These are phyloP conservation scores for Gobionotothen gibberifrons DNA, from an alignment of 2,797 vertebrate genomes.

Conservation along the genomic window DNA sequence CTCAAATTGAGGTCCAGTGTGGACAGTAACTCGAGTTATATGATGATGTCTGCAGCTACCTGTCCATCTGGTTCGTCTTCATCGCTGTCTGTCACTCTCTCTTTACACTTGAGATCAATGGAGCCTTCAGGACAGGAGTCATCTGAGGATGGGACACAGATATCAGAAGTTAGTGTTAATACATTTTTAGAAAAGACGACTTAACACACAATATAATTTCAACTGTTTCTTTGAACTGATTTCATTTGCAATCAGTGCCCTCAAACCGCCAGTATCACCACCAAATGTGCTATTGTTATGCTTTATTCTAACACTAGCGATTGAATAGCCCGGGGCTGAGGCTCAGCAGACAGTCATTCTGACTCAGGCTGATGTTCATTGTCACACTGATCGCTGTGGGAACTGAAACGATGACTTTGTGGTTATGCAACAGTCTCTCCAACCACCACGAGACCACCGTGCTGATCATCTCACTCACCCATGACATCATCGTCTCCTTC, in stretches of 20 bases:
- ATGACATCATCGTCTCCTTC: constrained; percentile 96
- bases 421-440: constrained; percentile 20
- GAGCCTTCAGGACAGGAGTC: constrained; percentile 89
- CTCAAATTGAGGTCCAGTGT: background rate
- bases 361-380: constrained; percentile 7
- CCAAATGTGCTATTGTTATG: constrained; percentile 15
- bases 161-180: background rate
- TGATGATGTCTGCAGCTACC: constrained; percentile 66
- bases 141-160: constrained; percentile 68
- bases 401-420: constrained; percentile 53
- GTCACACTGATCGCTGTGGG: constrained; percentile 16
- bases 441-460: constrained; percentile 7
- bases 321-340: background rate
- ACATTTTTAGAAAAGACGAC: background rate
- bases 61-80: constrained; percentile 89
- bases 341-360: constrained; percentile 12
- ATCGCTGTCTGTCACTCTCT: constrained; percentile 93
- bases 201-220: background rate
- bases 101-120: constrained; percentile 95
- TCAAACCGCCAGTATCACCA: constrained; percentile 12
- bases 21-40: background rate
- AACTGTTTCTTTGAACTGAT: background rate
- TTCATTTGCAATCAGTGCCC: constrained; percentile 1
- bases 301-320: constrained; percentile 6
- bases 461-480: constrained; percentile 88